Percentiles rank a stretch among this genome's conserved stretches.
Conservation (phyloP, 2,113 vertebrate genomes). For the Pyxicephalus adspersus region DNA sequence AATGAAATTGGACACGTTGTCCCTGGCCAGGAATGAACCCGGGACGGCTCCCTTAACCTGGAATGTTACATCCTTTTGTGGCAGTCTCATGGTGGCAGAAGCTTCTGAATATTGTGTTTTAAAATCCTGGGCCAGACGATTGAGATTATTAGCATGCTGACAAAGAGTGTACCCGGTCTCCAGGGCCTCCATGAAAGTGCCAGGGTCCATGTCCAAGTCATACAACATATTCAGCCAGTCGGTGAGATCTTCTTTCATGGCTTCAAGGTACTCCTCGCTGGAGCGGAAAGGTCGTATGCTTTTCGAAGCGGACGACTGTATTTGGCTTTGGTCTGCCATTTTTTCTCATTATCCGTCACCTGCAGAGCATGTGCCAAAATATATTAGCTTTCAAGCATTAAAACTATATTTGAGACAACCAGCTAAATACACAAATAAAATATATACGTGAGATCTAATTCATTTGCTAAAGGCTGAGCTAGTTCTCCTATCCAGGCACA, state of each 20-base stretch:
- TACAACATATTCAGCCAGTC: constrained; percentile 82
- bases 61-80: constrained; percentile 82
- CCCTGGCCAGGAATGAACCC: constrained; percentile 89
- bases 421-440: not conserved
- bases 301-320: constrained; percentile 77
- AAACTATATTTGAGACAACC: not conserved
- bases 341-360: constrained; percentile 26
- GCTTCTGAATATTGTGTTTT: constrained; percentile 75
- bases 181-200: constrained; percentile 73
- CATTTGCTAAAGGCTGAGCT: too few relatives aligned
- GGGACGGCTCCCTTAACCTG: constrained; percentile 82
- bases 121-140: constrained; percentile 67
- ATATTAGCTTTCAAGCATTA: not conserved
- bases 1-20: constrained; percentile 97
- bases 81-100: constrained; percentile 70
- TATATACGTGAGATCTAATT: too few relatives aligned
- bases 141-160: constrained; percentile 78
- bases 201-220: constrained; percentile 69
- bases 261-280: constrained; percentile 81
- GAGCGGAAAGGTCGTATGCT: constrained; percentile 80
- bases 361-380: not conserved
- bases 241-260: constrained; percentile 83
- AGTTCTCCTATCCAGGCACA: too few relatives aligned
- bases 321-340: constrained; percentile 75
- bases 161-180: constrained; percentile 75